Evolutionary conservation across 2,888 invertebrate genomes (phyloP), one percentile per base, ranked within the genome.

Genomic region (Monochamus alternatus): DNA sequence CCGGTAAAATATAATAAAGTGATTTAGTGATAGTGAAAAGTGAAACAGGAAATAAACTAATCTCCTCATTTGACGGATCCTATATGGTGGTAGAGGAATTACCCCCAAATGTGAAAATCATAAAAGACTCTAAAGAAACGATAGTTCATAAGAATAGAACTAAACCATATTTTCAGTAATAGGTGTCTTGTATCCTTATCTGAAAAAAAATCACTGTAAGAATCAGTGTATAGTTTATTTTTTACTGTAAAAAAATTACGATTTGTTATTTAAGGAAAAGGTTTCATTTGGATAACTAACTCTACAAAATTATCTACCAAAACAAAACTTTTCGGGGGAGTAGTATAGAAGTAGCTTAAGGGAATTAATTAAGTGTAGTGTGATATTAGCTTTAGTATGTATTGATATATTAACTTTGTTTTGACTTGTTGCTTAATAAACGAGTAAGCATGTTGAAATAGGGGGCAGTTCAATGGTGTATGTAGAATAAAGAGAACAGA

Each of bases 91-190:
- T 69, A 12, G 12, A 69, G 38, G 69, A 55, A 12, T 8, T 12
- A 9, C 7, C 22, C 1, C 59, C 69, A n/a, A 69, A 69, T 59
- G 44, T 69, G 3, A 12, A 30, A 59, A 43, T 69, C 3, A 55
- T 43, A 38, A 69, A 32, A 69, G 32, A 75, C 31, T 65, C 70
- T 68, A 59, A 59, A 32, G 52, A 60, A 75, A 43, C 30, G 62
- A 55, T 12, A 22, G 71, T 75, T 32, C 71, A 75, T 65, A 75
- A 75, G 44, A 75, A 75, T 30, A 38, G 62, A 31, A 63, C 52
- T 32, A 71, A 71, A 63, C 63, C 55, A 14, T 55, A 55, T 55
- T 55, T 14, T 55, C n/a, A 55, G n/a, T 55, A 55, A 22, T 47
- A 47, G 3, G 3, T 14, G 14, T 55, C 4, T 55, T 7, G 14